Percentiles rank a stretch among this genome's conserved stretches.
These are phyloP conservation scores for Phainopepla nitens DNA, from an alignment of 2,113 vertebrate genomes.

Conservation along the genomic window DNA sequence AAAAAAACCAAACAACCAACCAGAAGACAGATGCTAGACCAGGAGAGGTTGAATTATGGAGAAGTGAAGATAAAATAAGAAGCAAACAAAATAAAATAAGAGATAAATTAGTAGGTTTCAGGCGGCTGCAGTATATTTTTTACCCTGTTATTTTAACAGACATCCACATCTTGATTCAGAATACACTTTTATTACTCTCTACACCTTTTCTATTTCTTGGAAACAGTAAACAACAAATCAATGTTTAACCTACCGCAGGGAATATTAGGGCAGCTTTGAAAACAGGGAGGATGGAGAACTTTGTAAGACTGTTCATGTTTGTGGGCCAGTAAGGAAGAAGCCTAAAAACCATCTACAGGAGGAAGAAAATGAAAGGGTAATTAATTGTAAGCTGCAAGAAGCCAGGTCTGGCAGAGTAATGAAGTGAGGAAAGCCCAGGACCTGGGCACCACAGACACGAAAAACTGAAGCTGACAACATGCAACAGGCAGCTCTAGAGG, in stretches of 20 bases:
- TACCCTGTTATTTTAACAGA: not conserved
- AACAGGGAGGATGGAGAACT: not conserved
- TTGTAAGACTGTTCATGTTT: not conserved
- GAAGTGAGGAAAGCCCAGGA: not conserved
- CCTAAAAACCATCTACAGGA: not conserved
- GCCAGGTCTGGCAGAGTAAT: not conserved
- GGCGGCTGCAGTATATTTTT: not conserved
- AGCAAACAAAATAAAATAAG: not conserved
- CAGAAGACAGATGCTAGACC: not conserved
- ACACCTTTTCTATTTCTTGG: not conserved
- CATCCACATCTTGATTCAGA: not conserved
- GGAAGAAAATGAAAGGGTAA: not conserved
- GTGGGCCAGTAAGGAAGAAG: not conserved
- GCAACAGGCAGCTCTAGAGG: not conserved
- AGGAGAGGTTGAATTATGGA: not conserved
- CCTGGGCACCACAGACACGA: accelerated
- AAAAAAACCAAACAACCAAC: not conserved
- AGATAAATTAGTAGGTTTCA: not conserved
- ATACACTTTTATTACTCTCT: not conserved
- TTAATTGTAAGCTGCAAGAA: not conserved
- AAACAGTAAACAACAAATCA: not conserved
- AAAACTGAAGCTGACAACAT: not conserved
- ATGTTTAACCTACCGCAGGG: not conserved
- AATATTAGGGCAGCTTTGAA: not conserved
- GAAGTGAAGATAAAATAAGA: not conserved